Evolutionary conservation across 2,888 invertebrate species (phyloP).

Genomic region (Chrysina gloriosa): DNA sequence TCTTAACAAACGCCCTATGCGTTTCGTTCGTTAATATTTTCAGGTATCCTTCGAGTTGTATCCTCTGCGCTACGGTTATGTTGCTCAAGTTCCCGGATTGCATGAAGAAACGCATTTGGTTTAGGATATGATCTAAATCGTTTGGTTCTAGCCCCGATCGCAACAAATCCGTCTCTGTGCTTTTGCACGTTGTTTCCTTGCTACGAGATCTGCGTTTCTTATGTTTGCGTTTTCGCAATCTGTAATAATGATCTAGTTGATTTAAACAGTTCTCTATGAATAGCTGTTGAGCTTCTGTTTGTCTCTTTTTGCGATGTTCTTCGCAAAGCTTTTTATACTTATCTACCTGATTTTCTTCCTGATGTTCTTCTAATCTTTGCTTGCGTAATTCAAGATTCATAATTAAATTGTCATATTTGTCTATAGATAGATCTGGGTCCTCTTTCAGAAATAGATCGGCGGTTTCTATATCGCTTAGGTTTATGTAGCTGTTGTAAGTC

Average conservation of each 20-base stretch:
- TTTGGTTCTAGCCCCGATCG: conserved; percentile 14
- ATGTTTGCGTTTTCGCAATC: neutral
- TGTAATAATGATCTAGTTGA: neutral
- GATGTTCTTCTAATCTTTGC: neutral
- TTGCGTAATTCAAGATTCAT: conserved; percentile 34
- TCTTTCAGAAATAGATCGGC: conserved; percentile 25
- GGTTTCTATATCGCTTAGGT: conserved; percentile 36
- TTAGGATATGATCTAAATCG: conserved; percentile 41
- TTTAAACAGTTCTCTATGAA: neutral
- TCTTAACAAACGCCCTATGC: neutral
- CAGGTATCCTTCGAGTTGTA: conserved; percentile 29
- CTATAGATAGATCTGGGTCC: conserved; percentile 14
- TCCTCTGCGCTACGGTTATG: conserved; percentile 30
- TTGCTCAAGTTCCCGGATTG: conserved; percentile 22
- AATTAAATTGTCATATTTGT: conserved; percentile 38
- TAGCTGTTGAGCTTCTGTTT: no score
- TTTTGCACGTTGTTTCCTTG: neutral
- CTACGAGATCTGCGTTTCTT: neutral
- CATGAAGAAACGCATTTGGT: conserved; percentile 38
- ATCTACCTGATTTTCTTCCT: neutral
- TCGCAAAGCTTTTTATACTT: neutral
- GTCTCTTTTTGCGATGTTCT: neutral
- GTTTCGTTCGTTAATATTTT: conserved; percentile 23
- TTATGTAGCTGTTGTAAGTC: conserved; percentile 41
- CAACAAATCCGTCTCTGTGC: conserved; percentile 28